These are phyloP conservation scores for Zoanthus sansibaricus DNA, from an alignment of 92 coral and sea anemone genomes.

Conservation along the genomic window DNA sequence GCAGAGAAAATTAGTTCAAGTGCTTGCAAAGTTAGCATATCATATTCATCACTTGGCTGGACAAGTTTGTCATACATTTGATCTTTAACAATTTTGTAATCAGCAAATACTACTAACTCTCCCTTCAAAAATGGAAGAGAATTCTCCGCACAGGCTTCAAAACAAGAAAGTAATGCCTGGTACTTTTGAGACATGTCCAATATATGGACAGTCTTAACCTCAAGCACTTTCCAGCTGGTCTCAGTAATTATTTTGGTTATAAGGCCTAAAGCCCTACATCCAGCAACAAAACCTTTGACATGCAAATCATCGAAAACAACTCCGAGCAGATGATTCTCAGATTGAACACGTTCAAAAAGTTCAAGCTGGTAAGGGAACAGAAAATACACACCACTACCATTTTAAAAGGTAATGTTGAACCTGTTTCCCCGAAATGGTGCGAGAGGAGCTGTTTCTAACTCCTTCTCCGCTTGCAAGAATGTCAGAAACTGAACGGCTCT, in stretches of 20 bases:
- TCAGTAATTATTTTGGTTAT: slow-evolving; percentile 27
- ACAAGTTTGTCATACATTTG: slow-evolving; percentile 9
- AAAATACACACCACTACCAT: slow-evolving; percentile 15
- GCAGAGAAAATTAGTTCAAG: slow-evolving; percentile 7
- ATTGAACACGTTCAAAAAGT: slow-evolving; percentile 5
- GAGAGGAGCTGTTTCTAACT: neutral
- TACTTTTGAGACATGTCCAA: slow-evolving; percentile 25
- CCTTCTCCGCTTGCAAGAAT: slow-evolving; percentile 22
- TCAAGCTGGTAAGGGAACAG: slow-evolving; percentile 13
- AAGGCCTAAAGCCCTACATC: slow-evolving; percentile 32
- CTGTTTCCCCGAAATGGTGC: slow-evolving; percentile 18
- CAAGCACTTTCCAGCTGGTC: slow-evolving; percentile 23
- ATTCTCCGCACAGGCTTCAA: slow-evolving; percentile 11
- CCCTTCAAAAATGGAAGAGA: slow-evolving; percentile 10
- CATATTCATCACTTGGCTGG: slow-evolving; percentile 9
- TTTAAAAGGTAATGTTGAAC: slow-evolving; percentile 9
- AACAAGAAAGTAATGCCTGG: slow-evolving; percentile 20
- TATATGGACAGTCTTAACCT: slow-evolving; percentile 13
- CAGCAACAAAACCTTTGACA: slow-evolving; percentile 22
- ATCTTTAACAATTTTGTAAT: neutral
- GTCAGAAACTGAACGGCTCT: slow-evolving; percentile 20
- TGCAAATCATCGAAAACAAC: slow-evolving; percentile 22
- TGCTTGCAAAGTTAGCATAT: slow-evolving; percentile 4
- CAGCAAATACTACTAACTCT: neutral
- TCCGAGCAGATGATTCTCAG: slow-evolving; percentile 32